Percentiles rank a stretch among this genome's conserved stretches.
Conservation (phyloP, 2,113 vertebrate genomes). For the Petrocephalus zakoni region DNA sequence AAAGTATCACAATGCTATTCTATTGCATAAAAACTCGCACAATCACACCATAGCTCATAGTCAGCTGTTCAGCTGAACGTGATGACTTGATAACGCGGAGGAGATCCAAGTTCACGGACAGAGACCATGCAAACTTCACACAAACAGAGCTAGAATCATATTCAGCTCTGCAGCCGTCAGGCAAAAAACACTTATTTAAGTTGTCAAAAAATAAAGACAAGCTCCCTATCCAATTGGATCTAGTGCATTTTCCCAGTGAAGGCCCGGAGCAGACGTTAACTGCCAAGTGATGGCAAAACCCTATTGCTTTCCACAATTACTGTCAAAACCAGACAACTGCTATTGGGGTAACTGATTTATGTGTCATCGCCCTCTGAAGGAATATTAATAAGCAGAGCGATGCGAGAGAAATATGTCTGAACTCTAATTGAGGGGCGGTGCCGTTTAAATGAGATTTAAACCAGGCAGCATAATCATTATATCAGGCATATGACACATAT, state of each 20-base stretch:
- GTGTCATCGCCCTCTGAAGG: constrained; percentile 29
- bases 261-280: not conserved
- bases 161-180: not conserved
- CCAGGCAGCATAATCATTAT: constrained; percentile 28
- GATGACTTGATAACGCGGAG: not conserved
- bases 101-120: not conserved
- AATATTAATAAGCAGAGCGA: constrained; percentile 46
- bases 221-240: not conserved
- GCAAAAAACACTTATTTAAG: not conserved
- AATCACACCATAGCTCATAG: not conserved
- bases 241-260: not conserved
- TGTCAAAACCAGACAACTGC: constrained; percentile 43
- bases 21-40: not conserved
- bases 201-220: not conserved
- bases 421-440: constrained; percentile 39
- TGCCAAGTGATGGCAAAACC: constrained; percentile 21
- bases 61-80: not conserved
- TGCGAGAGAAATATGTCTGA: constrained; percentile 32
- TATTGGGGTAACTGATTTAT: constrained; percentile 43
- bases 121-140: not conserved
- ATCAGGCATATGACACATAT: constrained; percentile 28
- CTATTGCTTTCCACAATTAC: constrained; percentile 32
- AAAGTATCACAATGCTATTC: not conserved
- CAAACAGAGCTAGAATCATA: not conserved
- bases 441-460: constrained; percentile 33